phyloP scores from a whole-genome alignment of 2,113 vertebrate species.

The Tautogolabrus adspersus region DNA sequence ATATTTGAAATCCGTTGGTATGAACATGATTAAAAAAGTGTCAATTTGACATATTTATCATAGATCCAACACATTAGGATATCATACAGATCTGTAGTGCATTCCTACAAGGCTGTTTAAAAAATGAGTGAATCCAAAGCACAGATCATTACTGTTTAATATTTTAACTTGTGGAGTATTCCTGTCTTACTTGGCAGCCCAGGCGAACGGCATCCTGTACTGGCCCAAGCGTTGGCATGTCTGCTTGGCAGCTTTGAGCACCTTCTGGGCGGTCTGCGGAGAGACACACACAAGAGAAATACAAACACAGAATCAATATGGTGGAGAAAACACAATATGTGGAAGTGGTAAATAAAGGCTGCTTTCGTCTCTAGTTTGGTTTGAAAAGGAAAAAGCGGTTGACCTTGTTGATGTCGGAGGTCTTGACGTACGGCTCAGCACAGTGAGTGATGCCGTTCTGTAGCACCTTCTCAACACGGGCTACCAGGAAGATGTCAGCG shows the following conservation, averaged over 20 bases:
- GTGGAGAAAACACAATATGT: background rate
- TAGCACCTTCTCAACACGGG: slow-evolving; percentile 94
- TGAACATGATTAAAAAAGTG: no score
- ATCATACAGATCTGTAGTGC: no score
- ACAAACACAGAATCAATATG: background rate
- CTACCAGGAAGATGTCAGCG: slow-evolving; percentile 93
- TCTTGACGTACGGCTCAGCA: slow-evolving; percentile 94
- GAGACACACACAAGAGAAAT: slow-evolving; percentile 59
- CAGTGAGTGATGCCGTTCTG: slow-evolving; percentile 96
- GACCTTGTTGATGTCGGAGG: slow-evolving; percentile 91
- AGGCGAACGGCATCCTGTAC: slow-evolving; percentile 97
- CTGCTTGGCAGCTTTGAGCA: slow-evolving; percentile 94
- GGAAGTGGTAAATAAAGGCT: background rate
- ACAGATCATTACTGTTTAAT: slow-evolving; percentile 7
- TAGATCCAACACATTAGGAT: no score
- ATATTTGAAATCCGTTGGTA: no score
- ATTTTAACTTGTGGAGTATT: slow-evolving; percentile 13
- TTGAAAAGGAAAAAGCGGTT: background rate
- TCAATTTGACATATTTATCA: no score
- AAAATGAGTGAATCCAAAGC: background rate
- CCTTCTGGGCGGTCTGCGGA: slow-evolving; percentile 92
- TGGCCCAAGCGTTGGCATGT: slow-evolving; percentile 93
- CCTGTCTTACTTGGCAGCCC: slow-evolving; percentile 93
- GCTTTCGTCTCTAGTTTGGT: background rate
- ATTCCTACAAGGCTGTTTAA: no score